Conservation (phyloP, 2,797 vertebrate genomes). For the Anabas testudineus region DNA sequence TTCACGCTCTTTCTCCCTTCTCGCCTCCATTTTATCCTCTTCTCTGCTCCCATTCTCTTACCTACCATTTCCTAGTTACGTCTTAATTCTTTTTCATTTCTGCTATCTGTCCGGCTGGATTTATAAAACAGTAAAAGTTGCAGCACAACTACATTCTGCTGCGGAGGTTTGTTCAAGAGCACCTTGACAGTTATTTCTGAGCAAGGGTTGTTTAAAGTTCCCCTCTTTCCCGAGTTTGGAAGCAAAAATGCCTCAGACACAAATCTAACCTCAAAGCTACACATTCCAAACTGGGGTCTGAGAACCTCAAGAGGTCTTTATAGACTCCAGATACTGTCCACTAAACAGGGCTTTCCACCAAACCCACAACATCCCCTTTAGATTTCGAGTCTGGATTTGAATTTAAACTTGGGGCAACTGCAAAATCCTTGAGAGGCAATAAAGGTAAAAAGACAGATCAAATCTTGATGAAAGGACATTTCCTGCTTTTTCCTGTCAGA, state of each 20-base stretch:
- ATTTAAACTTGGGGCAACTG: not conserved
- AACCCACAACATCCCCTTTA: not conserved
- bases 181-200: not conserved
- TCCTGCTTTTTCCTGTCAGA: too few relatives aligned
- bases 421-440: too few relatives aligned
- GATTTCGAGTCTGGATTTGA: not conserved
- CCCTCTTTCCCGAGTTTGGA: constrained; percentile 10
- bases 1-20: not conserved
- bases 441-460: too few relatives aligned
- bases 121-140: not conserved
- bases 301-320: not conserved
- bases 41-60: not conserved
- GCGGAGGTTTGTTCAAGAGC: not conserved
- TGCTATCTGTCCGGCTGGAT: constrained; percentile 2
- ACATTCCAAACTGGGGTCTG: not conserved
- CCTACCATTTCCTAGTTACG: not conserved
- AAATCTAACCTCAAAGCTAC: constrained; percentile 11
- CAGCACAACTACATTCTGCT: not conserved
- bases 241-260: constrained; percentile 4
- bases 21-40: not conserved
- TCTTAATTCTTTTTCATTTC: not conserved
- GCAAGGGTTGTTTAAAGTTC: not conserved
- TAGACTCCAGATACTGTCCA: not conserved
- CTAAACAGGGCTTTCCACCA: not conserved
- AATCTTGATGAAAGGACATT: too few relatives aligned